Evolutionary conservation across 1,140 invertebrate genomes (phyloP).

Genomic region (Charaxes varanes): DNA sequence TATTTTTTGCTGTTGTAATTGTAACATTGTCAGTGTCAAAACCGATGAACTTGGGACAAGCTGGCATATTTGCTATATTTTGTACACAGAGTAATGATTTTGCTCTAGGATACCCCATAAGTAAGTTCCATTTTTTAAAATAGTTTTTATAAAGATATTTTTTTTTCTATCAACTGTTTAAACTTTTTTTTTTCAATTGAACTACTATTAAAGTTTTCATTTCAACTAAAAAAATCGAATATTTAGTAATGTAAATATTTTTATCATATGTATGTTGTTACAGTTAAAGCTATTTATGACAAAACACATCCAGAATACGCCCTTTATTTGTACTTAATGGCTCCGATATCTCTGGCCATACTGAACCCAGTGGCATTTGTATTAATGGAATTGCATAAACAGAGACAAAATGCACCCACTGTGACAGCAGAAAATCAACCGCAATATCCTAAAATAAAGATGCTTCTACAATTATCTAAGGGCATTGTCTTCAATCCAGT

Average conservation of each 20-base stretch:
- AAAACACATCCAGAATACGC: slow-evolving; percentile 91
- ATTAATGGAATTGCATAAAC: slow-evolving; percentile 91
- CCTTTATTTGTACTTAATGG: slow-evolving; percentile 93
- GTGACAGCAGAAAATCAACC: slow-evolving; percentile 1
- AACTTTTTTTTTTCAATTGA: too few relatives aligned
- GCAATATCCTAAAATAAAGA: slow-evolving; percentile 28
- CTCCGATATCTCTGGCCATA: slow-evolving; percentile 93
- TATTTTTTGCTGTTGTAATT: slow-evolving; percentile 89
- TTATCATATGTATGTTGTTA: slow-evolving; percentile 39
- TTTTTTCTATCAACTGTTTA: neutral
- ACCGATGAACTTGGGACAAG: slow-evolving; percentile 86
- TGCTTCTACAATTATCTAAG: slow-evolving; percentile 69
- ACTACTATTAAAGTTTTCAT: too few relatives aligned
- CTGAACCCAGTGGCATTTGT: slow-evolving; percentile 95
- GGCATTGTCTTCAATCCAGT: slow-evolving; percentile 92
- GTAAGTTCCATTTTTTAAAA: slow-evolving; percentile 81
- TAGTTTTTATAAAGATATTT: too few relatives aligned
- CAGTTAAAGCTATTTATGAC: slow-evolving; percentile 84
- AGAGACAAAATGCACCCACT: slow-evolving; percentile 47
- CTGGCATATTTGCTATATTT: slow-evolving; percentile 95
- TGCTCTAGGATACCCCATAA: slow-evolving; percentile 96
- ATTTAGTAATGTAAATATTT: neutral
- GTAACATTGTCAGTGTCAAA: slow-evolving; percentile 86
- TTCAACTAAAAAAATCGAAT: too few relatives aligned
- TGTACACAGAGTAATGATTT: slow-evolving; percentile 98